Percentiles rank a stretch among this genome's conserved stretches.
phyloP scores from a whole-genome alignment of 2,113 vertebrate genomes.

The Poeciliopsis occidentalis region DNA sequence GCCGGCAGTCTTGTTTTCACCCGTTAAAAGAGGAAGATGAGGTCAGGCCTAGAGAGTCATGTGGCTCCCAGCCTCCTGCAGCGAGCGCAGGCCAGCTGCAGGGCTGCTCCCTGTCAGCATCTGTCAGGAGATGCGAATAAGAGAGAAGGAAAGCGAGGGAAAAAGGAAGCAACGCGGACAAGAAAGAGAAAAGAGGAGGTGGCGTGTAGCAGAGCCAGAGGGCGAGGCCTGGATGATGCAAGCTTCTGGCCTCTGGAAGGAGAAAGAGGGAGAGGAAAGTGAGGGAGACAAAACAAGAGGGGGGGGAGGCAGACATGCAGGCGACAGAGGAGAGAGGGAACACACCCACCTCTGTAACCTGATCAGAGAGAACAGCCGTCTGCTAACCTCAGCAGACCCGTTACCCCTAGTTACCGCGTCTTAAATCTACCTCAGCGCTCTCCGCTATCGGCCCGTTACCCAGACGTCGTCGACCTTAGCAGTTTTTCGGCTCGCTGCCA shows the following conservation, averaged over 20 bases:
- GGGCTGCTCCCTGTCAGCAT: slow-evolving; percentile 58
- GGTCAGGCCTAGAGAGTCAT: slow-evolving; percentile 50
- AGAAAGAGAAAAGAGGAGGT: slow-evolving; percentile 41
- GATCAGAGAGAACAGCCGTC: slow-evolving; percentile 75
- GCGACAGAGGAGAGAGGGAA: slow-evolving; percentile 77
- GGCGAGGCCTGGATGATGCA: slow-evolving; percentile 69
- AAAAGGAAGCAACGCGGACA: slow-evolving; percentile 24
- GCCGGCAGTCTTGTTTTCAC: slow-evolving; percentile 37
- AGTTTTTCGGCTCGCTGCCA: slow-evolving; percentile 53
- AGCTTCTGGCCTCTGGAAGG: slow-evolving; percentile 55
- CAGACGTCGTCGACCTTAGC: slow-evolving; percentile 13
- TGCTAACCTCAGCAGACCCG: slow-evolving; percentile 68
- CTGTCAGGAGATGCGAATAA: slow-evolving; percentile 42
- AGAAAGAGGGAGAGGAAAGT: slow-evolving; percentile 52
- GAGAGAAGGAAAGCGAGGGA: slow-evolving; percentile 22
- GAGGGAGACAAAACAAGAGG: slow-evolving; percentile 55
- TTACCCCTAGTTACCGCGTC: slow-evolving; percentile 1
- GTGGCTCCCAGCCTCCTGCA: slow-evolving; percentile 65
- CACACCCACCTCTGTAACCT: slow-evolving; percentile 83
- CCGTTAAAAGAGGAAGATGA: slow-evolving; percentile 13
- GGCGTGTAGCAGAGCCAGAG: slow-evolving; percentile 61
- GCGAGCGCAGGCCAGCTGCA: slow-evolving; percentile 71
- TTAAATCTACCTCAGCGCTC: neutral
- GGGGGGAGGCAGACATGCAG: slow-evolving; percentile 78
- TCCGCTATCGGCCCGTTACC: neutral